Percentiles rank a stretch among this genome's conserved stretches.
Evolutionary conservation across 2,797 vertebrate genomes (phyloP).

Genomic region (Falco peregrinus): DNA sequence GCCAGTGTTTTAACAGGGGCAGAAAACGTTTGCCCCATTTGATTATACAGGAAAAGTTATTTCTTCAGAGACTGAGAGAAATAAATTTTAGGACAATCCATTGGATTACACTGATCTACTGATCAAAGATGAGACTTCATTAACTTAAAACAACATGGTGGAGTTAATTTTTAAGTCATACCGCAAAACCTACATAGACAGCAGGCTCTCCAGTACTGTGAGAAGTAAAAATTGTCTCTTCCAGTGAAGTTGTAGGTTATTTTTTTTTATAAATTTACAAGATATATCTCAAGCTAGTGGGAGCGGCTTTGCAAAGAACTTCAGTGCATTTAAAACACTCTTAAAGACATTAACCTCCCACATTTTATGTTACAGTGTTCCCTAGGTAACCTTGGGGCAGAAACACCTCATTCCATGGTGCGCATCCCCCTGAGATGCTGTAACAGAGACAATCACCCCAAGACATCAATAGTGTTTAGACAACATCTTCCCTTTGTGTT

Average conservation of each 20-base stretch:
- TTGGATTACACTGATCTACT: neutral
- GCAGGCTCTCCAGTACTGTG: neutral
- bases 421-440: neutral
- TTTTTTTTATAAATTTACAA: slow-evolving; percentile 34
- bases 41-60: neutral
- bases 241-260: neutral
- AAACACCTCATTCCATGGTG: neutral
- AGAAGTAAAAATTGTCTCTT: neutral
- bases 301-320: slow-evolving; percentile 42
- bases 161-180: neutral
- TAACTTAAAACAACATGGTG: neutral
- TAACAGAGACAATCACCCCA: neutral
- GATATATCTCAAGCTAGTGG: slow-evolving; percentile 18
- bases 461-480: neutral
- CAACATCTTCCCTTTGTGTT: neutral
- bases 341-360: slow-evolving; percentile 51
- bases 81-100: neutral
- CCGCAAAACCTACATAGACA: neutral
- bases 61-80: neutral
- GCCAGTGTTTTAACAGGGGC: neutral
- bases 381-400: slow-evolving; percentile 57
- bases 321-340: slow-evolving; percentile 28
- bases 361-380: slow-evolving; percentile 55
- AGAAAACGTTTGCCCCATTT: neutral
- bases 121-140: neutral